Evolutionary conservation across 2,113 vertebrate species (phyloP), one percentile per base, ranked within the genome.

Genomic region (Elachura formosa): DNA sequence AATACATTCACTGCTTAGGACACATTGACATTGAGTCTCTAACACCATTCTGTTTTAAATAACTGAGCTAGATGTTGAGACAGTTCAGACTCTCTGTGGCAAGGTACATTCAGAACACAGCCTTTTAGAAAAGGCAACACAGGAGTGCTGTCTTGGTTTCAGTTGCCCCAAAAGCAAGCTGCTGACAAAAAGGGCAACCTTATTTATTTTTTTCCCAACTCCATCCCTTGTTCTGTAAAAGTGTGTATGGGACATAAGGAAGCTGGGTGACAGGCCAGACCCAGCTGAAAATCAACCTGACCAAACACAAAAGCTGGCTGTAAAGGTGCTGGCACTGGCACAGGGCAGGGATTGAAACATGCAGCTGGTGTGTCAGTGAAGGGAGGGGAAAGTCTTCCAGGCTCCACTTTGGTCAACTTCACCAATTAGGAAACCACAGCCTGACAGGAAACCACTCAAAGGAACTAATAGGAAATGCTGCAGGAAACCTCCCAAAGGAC

Each of bases 361-460:
- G 12, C 12, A 80, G 63, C n/a, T 0, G 0, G 20, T 10, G 25
- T 56, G 17, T 9, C 7, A 26, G n/a, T 2, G 43, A 38, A 89
- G 28, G 38, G 45, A 80, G 59, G 38, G 59, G 38, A 43, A 80
- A 8, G 9, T 46, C 34, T 86, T 86, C 80, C 76, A 93, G 59
- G 62, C 54, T 80, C 68, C 29, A 2, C 41, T 89, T 86, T 2
- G 2, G 72, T 52, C 76, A 89, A 41, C 72, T 84, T 91, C 73
- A 83, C 73, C 73, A 66, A 69, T 58, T 87, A 89, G 68, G 87
- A 94, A 84, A 93, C 92, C 72, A 52, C 76, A 94, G 68, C 24
- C 81, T 64, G 63, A 83, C 2, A 8, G 58, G 62, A 95, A 95
- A 85, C 61, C 25, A 56, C 89, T 51, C 71, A 59, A 77, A 94